Evolutionary conservation across 2,797 vertebrate genomes (phyloP), one percentile per base, ranked within the genome.

Genomic region (Coreius guichenoti): DNA sequence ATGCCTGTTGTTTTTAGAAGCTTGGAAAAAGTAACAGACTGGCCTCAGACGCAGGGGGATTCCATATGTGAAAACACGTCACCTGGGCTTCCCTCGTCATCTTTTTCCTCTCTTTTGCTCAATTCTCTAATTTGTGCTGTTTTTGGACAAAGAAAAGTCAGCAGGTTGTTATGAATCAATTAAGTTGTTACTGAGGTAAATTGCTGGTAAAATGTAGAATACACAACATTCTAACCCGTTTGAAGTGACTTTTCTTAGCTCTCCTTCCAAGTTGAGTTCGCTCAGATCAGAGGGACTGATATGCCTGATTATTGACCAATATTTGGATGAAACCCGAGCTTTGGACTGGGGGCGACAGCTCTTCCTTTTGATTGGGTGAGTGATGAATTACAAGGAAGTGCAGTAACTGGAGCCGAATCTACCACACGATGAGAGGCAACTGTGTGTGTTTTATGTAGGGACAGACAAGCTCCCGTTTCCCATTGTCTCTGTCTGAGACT

Each of bases 21-120:
- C 58, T 88, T 93, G 92, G 92, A 94, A 95, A 94, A 83, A 92
- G 67, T 90, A 93, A 93, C 86, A 17, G 89, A 83, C 81, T 89
- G 70, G 89, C 87, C 85, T 87, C 86, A 67, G 88, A 84, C 79
- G 83, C 78, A 91, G 70, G 91, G 89, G 92, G 89, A 94, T 91
- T 93, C 91, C 92, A 90, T 90, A 88, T 88, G 86, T 91, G 90
- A 90, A 91, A 93, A 92, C 92, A 92, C 86, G 90, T 92, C 93
- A 92, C 83, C 89, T 92, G 92, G 92, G 93, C 90, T 94, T 93
- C 91, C 92, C 92, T 93, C 90, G 0, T 87, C 89, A 88, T 87
- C 77, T 68, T 82, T 85, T 45, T 56, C 54, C 79, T 74, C 86
- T 29, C 56, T 80, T 82, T 82, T 74, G 75, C 80, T 65, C 80